Evolutionary conservation across 2,888 invertebrate genomes (phyloP).

Genomic region (Heliconius cydno): DNA sequence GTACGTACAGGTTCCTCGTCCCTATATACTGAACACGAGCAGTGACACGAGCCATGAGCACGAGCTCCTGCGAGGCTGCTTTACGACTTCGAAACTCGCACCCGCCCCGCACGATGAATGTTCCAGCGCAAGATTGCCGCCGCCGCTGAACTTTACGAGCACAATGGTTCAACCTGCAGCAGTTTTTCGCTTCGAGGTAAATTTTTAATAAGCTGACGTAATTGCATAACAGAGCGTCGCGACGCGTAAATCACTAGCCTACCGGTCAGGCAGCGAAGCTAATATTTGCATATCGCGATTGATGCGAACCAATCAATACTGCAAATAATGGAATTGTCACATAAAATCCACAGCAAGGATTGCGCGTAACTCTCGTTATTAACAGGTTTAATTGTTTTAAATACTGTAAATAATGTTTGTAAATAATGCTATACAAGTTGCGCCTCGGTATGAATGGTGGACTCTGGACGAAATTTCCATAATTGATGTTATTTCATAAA

Average conservation of each 20-base stretch:
- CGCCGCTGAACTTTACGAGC: conserved; percentile 35
- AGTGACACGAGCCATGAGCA: conserved; percentile 49
- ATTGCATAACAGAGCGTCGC: conserved; percentile 77
- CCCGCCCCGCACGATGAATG: conserved; percentile 42
- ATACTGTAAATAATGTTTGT: conserved; percentile 47
- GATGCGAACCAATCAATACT: conserved; percentile 81
- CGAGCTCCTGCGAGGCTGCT: conserved; percentile 42
- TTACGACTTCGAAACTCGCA: conserved; percentile 44
- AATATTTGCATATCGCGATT: conserved; percentile 83
- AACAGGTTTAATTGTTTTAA: conserved; percentile 55
- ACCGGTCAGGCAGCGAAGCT: conserved; percentile 71
- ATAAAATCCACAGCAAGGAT: conserved; percentile 74
- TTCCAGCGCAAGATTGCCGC: conserved; percentile 41
- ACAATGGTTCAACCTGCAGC: conserved; percentile 34
- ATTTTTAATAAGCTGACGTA: conserved; percentile 80
- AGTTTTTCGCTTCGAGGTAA: conserved; percentile 55
- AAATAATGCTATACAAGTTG: conserved; percentile 44
- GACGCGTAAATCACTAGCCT: conserved; percentile 72
- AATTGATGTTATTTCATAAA: conserved; percentile 34
- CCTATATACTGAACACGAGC: conserved; percentile 37
- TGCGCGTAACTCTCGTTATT: conserved; percentile 56
- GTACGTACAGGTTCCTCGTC: not conserved
- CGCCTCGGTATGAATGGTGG: conserved; percentile 38
- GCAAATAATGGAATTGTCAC: conserved; percentile 80
- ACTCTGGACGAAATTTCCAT: conserved; percentile 35